Evolutionary conservation across 2,888 invertebrate species (phyloP).

Genomic region (Cephus sareptanus): DNA sequence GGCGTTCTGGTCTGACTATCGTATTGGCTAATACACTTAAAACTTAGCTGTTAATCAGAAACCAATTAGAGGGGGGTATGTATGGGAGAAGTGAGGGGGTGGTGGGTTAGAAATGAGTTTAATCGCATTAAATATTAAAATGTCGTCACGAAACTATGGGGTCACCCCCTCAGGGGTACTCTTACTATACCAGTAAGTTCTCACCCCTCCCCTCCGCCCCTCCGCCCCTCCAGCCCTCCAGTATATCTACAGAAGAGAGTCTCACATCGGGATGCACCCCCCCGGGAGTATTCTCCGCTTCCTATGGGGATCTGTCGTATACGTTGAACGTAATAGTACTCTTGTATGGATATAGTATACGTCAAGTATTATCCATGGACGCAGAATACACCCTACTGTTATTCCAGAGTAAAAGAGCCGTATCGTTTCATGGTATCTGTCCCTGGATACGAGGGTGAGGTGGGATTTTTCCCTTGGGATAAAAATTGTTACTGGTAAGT

Average conservation of each 20-base stretch:
- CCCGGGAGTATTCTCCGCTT: conserved; percentile 27
- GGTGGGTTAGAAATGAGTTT: conserved; percentile 56
- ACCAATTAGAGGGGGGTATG: conserved; percentile 59
- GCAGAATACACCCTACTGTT: conserved; percentile 3
- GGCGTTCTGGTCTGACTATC: not conserved
- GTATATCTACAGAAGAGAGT: conserved; percentile 22
- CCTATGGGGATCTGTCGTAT: conserved; percentile 23
- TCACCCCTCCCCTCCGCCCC: not conserved
- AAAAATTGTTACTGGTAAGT: conserved; percentile 45
- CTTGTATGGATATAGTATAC: not conserved
- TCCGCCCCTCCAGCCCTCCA: not conserved
- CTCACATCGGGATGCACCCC: conserved; percentile 33
- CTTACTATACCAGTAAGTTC: conserved; percentile 11
- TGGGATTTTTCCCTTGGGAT: conserved; percentile 49
- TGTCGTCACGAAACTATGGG: conserved; percentile 42
- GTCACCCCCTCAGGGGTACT: conserved; percentile 1
- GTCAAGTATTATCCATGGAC: not conserved
- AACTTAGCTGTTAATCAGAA: conserved; percentile 62
- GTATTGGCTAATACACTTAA: conserved; percentile 37
- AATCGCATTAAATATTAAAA: conserved; percentile 64
- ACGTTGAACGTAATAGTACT: not conserved
- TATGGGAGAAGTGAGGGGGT: not conserved
- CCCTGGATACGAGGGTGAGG: conserved; percentile 24
- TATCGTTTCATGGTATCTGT: conserved; percentile 1
- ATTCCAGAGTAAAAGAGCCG: conserved; percentile 15